Base-by-base conservation (phyloP, 2,113 vertebrate genomes). In the Cottus gobio region DNA sequence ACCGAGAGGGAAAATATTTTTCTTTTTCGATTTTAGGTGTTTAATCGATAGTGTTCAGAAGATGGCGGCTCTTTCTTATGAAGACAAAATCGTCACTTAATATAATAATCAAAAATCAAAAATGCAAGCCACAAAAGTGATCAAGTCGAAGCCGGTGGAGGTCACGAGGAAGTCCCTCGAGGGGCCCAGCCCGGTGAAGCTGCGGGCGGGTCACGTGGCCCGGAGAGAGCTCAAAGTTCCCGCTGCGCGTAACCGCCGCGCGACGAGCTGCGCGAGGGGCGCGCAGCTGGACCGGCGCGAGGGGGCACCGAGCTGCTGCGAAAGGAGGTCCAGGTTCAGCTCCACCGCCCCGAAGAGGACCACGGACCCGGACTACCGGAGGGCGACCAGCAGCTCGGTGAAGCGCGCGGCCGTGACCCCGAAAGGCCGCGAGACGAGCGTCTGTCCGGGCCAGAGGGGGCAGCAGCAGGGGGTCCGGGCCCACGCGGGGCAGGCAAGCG, bases 221-320 rank as follows among this genome's bases (percentile, higher is more conserved):
- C 26, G 58, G 1, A n/a, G 5, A 26, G 64, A 64, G 0, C 75
- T 58, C 16, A 36, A 12, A 58, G 75, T 16, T 0, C 67, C 66
- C 2, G 48, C 80, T 30, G 70, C 63, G 65, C 78, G 84, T 46
- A 75, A 83, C 71, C 68, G 39, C 63, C 87, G 90, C 71, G 88
- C 91, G 18, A 77, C 81, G 6, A 93, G 91, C 75, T 91, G 90
- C 71, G 34, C 85, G 9, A 62, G 82, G 52, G 39, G 56, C 56
- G 68, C 65, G 50, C 81, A 37, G 76, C 54, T 39, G 70, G 79
- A 42, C 70, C 46, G 39, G 34, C n/a, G 48, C 3, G 74, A 77
- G 9, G 12, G 80, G 65, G 4, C 4, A 24, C 4, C 42, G 4
- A 48, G 44, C 44, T 20, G 42, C 64, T 54, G 77, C 10, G 76